Base-by-base conservation (phyloP, 1,140 invertebrate genomes). In the Zaprionus inermis region DNA sequence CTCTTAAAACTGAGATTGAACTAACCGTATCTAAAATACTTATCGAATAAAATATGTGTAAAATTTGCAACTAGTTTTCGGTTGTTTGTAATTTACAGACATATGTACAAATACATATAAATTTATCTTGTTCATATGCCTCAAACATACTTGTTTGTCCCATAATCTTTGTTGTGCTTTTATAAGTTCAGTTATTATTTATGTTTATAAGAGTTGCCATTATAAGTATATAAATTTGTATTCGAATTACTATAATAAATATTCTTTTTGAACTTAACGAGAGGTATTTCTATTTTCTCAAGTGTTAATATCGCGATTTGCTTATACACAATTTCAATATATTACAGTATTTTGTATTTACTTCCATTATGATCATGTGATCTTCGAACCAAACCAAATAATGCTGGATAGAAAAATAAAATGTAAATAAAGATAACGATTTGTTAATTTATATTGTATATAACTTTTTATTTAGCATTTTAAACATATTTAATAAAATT, bases 221-320 rank as follows among this genome's bases (percentile, higher is more conserved):
- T 70, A 71, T 68, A 74, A 71, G 30, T 61, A 81, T 81, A 76
- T 69, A 76, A 64, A 71, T 65, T 68, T 72, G 51, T 49, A 65
- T 67, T 68, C 57, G 46, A 51, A 57, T 73, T 79, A 67, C 82
- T 74, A 75, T 88, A 71, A 81, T 90, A 89, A 55, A 70, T 77
- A 68, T 20, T 54, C 16, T 65, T 46, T 91, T 92, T 92, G 91
- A 92, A 92, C 91, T 92, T 90, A 92, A 92, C 84, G 78, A 92
- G 91, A 92, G 91, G 91, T 92, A 92, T 92, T 92, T 92, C 77
- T 92, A 92, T 92, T 90, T 92, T 91, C 84, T 79, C 86, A 91
- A 89, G 86, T 91, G 63, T 88, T 80, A 88, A 81, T 89, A 82
- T 90, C 78, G 78, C 76, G 71, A 44, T 75, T 78, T 75, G 28